phyloP scores from a whole-genome alignment of 2,797 vertebrate species.

The Triplophysa yarkandensis region DNA sequence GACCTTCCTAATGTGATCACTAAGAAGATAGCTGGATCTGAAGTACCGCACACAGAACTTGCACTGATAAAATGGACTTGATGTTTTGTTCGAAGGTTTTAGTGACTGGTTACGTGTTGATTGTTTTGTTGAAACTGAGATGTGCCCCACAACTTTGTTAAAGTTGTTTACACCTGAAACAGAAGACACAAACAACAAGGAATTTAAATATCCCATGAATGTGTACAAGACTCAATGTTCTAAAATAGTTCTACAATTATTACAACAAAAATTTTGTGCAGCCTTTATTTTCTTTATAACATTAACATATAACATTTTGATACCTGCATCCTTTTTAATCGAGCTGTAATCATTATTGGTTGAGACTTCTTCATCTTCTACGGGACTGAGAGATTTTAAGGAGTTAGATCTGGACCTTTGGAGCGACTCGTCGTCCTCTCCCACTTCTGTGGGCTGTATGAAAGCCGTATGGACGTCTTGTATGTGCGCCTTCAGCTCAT shows the following conservation, averaged over 20 bases:
- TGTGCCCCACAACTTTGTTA: constrained; percentile 79
- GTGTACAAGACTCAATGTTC: not conserved
- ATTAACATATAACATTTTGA: not conserved
- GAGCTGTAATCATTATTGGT: constrained; percentile 81
- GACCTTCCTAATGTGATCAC: constrained; percentile 94
- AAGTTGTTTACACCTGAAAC: constrained; percentile 84
- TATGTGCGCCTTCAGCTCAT: constrained; percentile 96
- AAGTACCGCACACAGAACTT: constrained; percentile 99
- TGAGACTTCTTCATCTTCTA: constrained; percentile 85
- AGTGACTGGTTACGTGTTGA: constrained; percentile 78
- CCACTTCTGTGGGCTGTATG: constrained; percentile 92
- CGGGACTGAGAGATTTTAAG: constrained; percentile 81
- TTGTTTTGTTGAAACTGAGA: constrained; percentile 82
- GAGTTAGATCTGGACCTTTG: constrained; percentile 81
- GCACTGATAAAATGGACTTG: constrained; percentile 96
- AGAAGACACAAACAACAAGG: constrained; percentile 56
- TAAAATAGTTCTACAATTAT: not conserved
- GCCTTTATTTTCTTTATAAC: too few species aligned
- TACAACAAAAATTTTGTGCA: not conserved
- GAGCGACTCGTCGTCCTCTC: constrained; percentile 75
- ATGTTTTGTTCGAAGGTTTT: constrained; percentile 78
- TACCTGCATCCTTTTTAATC: constrained; percentile 80
- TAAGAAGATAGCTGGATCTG: constrained; percentile 94
- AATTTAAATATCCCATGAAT: constrained; percentile 9
- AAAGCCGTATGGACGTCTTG: constrained; percentile 98